Evolutionary conservation across 1,140 invertebrate species (phyloP).

Genomic region (Leptinotarsa texana): DNA sequence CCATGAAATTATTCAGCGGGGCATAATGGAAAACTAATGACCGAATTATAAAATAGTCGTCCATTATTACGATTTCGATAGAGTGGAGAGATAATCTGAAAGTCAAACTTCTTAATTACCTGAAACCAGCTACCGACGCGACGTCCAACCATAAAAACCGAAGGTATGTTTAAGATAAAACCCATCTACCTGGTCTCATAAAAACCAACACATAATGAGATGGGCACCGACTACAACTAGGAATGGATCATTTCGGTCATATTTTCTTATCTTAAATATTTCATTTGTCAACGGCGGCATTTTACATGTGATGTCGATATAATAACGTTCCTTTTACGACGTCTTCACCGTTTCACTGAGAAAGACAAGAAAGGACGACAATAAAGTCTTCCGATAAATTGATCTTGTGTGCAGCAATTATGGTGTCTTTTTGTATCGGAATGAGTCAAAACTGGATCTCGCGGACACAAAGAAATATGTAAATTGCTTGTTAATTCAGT

Average conservation of each 20-base stretch:
- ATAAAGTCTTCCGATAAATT: constrained; percentile 15
- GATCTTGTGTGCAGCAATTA: neutral
- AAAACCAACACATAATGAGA: constrained; percentile 8
- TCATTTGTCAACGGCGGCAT: constrained; percentile 19
- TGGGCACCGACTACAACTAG: neutral
- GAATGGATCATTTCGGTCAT: constrained; percentile 20
- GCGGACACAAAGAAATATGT: constrained; percentile 15
- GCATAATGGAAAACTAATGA: neutral
- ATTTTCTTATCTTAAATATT: constrained; percentile 25
- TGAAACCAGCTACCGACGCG: constrained; percentile 1
- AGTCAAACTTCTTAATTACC: constrained; percentile 30
- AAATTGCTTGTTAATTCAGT: constrained; percentile 13
- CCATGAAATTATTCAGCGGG: neutral
- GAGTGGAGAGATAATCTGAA: constrained; percentile 19
- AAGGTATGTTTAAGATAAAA: constrained; percentile 17
- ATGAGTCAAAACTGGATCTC: constrained; percentile 11
- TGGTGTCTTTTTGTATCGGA: constrained; percentile 2
- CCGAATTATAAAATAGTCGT: constrained; percentile 6
- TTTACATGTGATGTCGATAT: constrained; percentile 21
- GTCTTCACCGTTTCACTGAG: neutral
- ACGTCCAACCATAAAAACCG: constrained; percentile 6
- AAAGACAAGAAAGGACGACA: neutral
- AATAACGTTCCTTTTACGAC: constrained; percentile 20
- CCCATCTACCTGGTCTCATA: neutral
- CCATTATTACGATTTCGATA: constrained; percentile 12